These are phyloP conservation scores for Leucania comma DNA, from an alignment of 2,888 invertebrate species.

Conservation along the genomic window DNA sequence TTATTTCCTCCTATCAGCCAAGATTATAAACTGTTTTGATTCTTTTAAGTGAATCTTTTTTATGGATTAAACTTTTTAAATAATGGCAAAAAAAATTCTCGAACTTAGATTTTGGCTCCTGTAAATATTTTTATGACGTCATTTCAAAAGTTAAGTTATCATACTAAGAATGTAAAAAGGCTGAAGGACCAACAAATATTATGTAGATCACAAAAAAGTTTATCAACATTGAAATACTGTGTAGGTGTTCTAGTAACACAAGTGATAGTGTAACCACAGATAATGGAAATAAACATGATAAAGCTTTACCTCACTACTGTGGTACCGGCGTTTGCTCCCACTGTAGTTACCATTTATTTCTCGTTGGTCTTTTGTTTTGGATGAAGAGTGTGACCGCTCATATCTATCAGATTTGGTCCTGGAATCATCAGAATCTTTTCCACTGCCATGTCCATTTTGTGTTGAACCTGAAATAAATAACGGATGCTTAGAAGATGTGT, in stretches of 20 bases:
- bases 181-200: background rate
- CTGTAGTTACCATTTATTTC: conserved; percentile 81
- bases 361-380: conserved; percentile 66
- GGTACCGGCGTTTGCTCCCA: conserved; percentile 80
- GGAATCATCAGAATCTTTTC: conserved; percentile 81
- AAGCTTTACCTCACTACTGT: conserved; percentile 83
- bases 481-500: conserved; percentile 3
- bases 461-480: conserved; percentile 73
- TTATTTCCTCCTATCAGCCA: rapidly evolving
- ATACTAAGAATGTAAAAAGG: background rate
- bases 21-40: background rate
- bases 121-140: background rate
- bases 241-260: conserved; percentile 3
- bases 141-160: background rate
- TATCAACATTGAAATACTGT: background rate
- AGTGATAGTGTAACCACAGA: conserved; percentile 45
- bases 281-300: conserved; percentile 43
- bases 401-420: conserved; percentile 70
- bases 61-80: background rate
- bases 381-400: conserved; percentile 65
- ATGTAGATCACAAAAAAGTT: background rate
- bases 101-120: background rate
- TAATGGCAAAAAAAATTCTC: background rate
- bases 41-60: too few relatives aligned
- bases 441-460: conserved; percentile 82